Evolutionary conservation across 2,797 vertebrate genomes (phyloP), one percentile per base, ranked within the genome.

Genomic region (Alca torda): DNA sequence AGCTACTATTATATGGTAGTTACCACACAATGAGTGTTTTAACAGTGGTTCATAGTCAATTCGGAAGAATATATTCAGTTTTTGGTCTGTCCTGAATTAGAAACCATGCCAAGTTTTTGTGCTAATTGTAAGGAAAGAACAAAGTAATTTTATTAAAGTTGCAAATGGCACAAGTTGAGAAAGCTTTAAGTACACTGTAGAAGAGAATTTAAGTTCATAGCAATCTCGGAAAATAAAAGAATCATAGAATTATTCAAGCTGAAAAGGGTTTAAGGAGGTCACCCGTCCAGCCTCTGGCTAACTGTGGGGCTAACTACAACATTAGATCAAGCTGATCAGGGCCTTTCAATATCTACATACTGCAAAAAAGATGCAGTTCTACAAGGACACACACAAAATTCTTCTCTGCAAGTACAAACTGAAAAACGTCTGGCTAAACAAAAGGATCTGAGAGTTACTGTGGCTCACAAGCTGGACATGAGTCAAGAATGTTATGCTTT

Each of bases 401-500:
- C 23, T 76, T 70, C 37, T 64, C n/a, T 90, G 14, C 57, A 61
- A 91, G 20, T 43, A 46, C 48, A 84, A 87, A 37, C 31, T 31
- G 31, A 88, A 94, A 80, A 81, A 75, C 0, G 3, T 46, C 56
- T 85, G 45, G 45, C 53, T 92, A 77, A 85, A 93, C 68, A 74
- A 87, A 94, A 93, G 83, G 60, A 72, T 89, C 56, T 85, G 45
- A 85, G 64, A 70, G 20, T 83, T 91, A 39, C 60, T 80, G 72
- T 68, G 31, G n/a, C n/a, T 87, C 53, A 68, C n/a, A 89, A 83
- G 33, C 60, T 93, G 95, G 84, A 60, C 21, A 43, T 37, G 41
- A 87, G 41, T 89, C 93, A 96, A 92, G 72, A 97, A 96, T 93
- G 60, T 64, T 80, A 89, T 31, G 75, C n/a, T 75, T 77, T 89